Base-by-base conservation (phyloP, 2,888 invertebrate species). In the Catocala sponsa region DNA sequence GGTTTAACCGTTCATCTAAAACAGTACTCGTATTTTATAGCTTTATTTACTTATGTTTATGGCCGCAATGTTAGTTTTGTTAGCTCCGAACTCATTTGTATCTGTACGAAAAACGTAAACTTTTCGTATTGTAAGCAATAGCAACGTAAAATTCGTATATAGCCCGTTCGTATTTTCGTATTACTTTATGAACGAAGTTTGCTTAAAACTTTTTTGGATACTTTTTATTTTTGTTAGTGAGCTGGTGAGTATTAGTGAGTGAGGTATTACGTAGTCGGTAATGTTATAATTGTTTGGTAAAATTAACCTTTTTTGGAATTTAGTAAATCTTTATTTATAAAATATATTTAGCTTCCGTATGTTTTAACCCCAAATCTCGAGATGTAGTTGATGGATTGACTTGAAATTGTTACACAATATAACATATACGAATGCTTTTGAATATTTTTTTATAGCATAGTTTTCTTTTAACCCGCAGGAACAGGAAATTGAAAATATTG, bases 171-270 rank as follows among this genome's bases (percentile, higher is more conserved):
- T 48, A 47, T 59, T 44, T 55, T 38, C 43, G 53, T 46, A 35
- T 59, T 25, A 57, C 46, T 46, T 64, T 60, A 57, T 50, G 44
- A 11, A n/a, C 50, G 12, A 55, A 49, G 50, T 62, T 72, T 57
- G 47, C 51, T 53, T 53, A 32, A 54, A 53, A 47, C 58, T 60
- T 57, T 55, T 61, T 48, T 41, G 33, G 7, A 56, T 51, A 46
- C 2, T 10, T 52, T 58, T 55, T 56, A 58, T 59, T 67, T 38
- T 61, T 48, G 0, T 41, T 46, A 5, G 5, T 41, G 35, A 48
- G 48, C 9, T 58, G n/a, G n/a, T n/a, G n/a, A n/a, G n/a, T n/a
- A n/a, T n/a, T n/a, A n/a, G n/a, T n/a, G n/a, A n/a, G n/a, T 59
- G 35, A 35, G 43, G 46, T 41, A 46, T 56, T 52, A 55, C 52